phyloP scores from a whole-genome alignment of 2,113 vertebrate species.

The Gasterosteus nipponicus region DNA sequence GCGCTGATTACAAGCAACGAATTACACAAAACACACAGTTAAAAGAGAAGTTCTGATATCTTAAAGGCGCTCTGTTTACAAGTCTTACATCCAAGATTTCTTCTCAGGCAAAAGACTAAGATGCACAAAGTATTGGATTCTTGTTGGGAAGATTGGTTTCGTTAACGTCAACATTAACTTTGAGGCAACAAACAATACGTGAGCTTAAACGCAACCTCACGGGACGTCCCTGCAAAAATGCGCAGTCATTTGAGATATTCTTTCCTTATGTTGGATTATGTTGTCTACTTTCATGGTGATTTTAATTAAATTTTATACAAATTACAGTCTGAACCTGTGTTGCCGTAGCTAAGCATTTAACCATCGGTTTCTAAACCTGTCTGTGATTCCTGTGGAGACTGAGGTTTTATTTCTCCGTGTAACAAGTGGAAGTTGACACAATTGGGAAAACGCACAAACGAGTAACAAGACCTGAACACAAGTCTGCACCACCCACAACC shows the following conservation, averaged over 20 bases:
- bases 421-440: background rate
- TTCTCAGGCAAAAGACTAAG: background rate
- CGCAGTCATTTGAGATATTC: too few relatives aligned
- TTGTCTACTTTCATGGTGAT: too few relatives aligned
- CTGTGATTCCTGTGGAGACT: background rate
- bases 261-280: too few relatives aligned
- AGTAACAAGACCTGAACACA: too few relatives aligned
- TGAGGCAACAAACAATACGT: background rate
- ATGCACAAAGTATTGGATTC: background rate
- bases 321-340: too few relatives aligned
- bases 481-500: too few relatives aligned
- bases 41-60: background rate
- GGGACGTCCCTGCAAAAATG: too few relatives aligned
- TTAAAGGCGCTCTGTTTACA: background rate
- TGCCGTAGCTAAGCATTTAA: background rate
- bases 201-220: too few relatives aligned
- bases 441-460: background rate
- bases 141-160: background rate
- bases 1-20: slow-evolving; percentile 75
- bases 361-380: background rate
- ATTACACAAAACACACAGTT: slow-evolving; percentile 50
- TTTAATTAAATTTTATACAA: too few relatives aligned
- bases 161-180: background rate
- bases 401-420: background rate
- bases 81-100: background rate